Conservation (phyloP, 1,140 invertebrate genomes). For the Aphaenogaster floridana region DNA sequence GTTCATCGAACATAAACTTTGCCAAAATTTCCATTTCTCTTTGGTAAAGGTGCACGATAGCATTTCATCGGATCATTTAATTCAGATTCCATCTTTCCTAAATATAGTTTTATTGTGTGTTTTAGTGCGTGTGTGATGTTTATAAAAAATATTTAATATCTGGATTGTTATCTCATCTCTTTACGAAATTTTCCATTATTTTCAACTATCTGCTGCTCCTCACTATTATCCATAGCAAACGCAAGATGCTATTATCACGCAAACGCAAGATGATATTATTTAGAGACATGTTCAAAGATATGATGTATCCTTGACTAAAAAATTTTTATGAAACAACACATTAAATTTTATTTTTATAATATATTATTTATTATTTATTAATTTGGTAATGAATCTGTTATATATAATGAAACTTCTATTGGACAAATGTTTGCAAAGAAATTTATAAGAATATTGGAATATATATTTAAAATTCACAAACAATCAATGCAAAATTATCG, state of each 20-base stretch:
- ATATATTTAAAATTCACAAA: constrained; percentile 5
- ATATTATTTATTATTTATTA: not conserved
- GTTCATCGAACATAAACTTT: constrained; percentile 35
- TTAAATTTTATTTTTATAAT: constrained; percentile 18
- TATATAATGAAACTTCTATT: not conserved
- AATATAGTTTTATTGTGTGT: not conserved
- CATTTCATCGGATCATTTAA: not conserved
- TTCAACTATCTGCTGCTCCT: not conserved
- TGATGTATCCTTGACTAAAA: not conserved
- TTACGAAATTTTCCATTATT: not conserved
- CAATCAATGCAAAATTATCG: not conserved
- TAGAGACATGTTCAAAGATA: not conserved
- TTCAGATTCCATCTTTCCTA: not conserved
- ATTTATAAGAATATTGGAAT: not conserved
- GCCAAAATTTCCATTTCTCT: not conserved
- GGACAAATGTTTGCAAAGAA: not conserved
- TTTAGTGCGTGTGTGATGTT: not conserved
- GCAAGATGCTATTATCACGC: not conserved
- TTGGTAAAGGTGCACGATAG: not conserved
- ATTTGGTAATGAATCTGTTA: not conserved
- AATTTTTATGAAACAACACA: not conserved
- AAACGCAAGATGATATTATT: not conserved
- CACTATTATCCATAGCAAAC: not conserved
- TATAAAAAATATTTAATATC: not conserved
- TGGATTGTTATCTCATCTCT: not conserved